Evolutionary conservation across 2,797 vertebrate species (phyloP).

Genomic region (Pogoniulus pusillus): DNA sequence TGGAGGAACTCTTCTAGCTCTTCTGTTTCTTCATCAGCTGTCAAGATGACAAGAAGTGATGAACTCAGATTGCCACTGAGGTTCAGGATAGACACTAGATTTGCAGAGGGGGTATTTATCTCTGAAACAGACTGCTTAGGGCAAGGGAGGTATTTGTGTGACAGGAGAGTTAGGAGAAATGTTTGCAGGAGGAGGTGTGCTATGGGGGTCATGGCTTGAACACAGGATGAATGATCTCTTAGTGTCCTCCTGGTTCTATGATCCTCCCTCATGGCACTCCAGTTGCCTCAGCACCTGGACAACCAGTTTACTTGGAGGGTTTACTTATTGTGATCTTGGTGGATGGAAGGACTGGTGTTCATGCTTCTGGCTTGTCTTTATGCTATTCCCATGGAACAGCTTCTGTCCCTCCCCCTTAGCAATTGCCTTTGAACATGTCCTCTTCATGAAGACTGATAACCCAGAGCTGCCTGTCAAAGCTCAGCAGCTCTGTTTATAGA

Average conservation of each 20-base stretch:
- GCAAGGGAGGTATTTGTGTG: not conserved
- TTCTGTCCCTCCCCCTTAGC: conserved; percentile 24
- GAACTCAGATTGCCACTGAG: not conserved
- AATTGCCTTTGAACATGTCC: conserved; percentile 60
- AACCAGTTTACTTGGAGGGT: not conserved
- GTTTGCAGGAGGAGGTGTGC: not conserved
- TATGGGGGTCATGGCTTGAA: not conserved
- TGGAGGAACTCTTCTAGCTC: not conserved
- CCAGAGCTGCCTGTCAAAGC: conserved; percentile 66
- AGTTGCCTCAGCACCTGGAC: not conserved
- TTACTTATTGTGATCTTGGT: not conserved
- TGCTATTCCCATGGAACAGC: conserved; percentile 12
- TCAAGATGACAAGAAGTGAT: not conserved
- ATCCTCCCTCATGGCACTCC: rapidly evolving
- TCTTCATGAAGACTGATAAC: conserved; percentile 66
- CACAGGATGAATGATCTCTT: not conserved
- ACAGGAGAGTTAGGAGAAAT: not conserved
- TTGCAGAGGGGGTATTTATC: not conserved
- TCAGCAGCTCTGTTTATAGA: conserved; percentile 60
- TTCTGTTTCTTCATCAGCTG: not conserved
- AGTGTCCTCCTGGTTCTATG: not conserved
- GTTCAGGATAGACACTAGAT: not conserved
- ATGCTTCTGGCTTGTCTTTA: conserved; percentile 14
- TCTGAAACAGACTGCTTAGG: not conserved
- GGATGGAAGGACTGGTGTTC: not conserved